A percentile compares a stretch with the other conserved stretches of the same genome.
phyloP scores from a whole-genome alignment of 2,797 vertebrate genomes.

The Gobionotothen gibberifrons region DNA sequence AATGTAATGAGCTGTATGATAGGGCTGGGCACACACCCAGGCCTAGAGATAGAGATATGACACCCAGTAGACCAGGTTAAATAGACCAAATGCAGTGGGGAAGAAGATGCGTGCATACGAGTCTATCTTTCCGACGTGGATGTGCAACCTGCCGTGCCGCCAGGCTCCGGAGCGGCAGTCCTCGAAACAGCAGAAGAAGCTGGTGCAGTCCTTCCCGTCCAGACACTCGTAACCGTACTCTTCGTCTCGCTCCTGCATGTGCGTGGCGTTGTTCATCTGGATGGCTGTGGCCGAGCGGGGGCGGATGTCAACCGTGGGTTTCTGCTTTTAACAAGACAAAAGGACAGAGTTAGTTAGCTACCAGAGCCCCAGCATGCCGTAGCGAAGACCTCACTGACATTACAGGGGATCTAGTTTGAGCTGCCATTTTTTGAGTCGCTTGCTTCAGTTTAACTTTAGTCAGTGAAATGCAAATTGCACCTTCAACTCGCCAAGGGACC shows the following conservation, averaged over 20 bases:
- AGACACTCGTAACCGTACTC: constrained; percentile 98
- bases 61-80: constrained; percentile 99
- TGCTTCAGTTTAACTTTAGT: constrained; percentile 37
- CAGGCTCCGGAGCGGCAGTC: constrained; percentile 98
- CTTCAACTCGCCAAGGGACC: constrained; percentile 53
- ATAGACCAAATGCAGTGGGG: constrained; percentile 97
- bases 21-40: constrained; percentile 56
- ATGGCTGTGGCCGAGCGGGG: constrained; percentile 96
- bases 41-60: constrained; percentile 97
- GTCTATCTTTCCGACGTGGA: constrained; percentile 98
- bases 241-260: constrained; percentile 97
- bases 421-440: constrained; percentile 15
- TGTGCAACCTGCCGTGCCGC: constrained; percentile 97
- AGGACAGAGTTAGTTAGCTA: constrained; percentile 68
- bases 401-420: constrained; percentile 41
- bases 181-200: constrained; percentile 99
- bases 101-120: constrained; percentile 98
- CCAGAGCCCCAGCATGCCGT: neutral
- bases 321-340: constrained; percentile 84
- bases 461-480: constrained; percentile 66
- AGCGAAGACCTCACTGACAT: constrained; percentile 25
- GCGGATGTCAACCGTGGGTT: constrained; percentile 97
- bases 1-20: constrained; percentile 59
- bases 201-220: constrained; percentile 99
- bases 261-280: constrained; percentile 99